These are phyloP conservation scores for Sarotherodon lohbergeri DNA, from an alignment of 2,113 vertebrate genomes.

Conservation along the genomic window DNA sequence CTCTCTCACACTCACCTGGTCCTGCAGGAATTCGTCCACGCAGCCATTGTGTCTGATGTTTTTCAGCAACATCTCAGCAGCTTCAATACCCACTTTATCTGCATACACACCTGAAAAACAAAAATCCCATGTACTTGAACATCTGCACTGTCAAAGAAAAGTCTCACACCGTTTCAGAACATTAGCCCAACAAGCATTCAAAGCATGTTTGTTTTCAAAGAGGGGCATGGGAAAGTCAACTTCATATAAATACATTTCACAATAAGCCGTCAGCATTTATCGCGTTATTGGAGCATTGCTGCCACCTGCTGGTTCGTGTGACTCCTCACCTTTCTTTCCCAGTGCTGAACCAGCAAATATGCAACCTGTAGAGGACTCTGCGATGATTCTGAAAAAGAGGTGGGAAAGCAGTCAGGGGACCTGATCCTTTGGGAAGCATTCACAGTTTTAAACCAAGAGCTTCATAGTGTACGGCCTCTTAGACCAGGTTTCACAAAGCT, in stretches of 20 bases:
- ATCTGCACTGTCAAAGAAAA: neutral
- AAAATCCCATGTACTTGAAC: neutral
- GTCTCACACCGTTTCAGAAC: neutral
- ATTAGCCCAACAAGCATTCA: neutral
- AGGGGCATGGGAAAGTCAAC: neutral
- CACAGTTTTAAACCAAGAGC: neutral
- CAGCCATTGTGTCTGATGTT: constrained; percentile 92
- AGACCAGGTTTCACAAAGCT: neutral
- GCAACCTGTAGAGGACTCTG: constrained; percentile 93
- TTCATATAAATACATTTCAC: neutral
- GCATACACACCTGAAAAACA: constrained; percentile 80
- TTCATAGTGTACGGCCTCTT: neutral
- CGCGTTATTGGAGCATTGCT: neutral
- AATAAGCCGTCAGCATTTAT: neutral
- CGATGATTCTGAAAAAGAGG: constrained; percentile 74
- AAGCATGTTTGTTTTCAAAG: neutral
- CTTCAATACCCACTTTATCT: constrained; percentile 90
- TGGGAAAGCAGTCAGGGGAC: neutral
- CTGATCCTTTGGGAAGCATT: neutral
- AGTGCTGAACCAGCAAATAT: constrained; percentile 91
- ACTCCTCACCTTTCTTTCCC: constrained; percentile 88
- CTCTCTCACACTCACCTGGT: constrained; percentile 79
- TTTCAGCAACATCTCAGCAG: constrained; percentile 89
- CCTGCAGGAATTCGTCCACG: constrained; percentile 95
- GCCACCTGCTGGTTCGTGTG: neutral